Base-by-base conservation (phyloP, 2,888 invertebrate species). In the Adelognathus sp. region DNA sequence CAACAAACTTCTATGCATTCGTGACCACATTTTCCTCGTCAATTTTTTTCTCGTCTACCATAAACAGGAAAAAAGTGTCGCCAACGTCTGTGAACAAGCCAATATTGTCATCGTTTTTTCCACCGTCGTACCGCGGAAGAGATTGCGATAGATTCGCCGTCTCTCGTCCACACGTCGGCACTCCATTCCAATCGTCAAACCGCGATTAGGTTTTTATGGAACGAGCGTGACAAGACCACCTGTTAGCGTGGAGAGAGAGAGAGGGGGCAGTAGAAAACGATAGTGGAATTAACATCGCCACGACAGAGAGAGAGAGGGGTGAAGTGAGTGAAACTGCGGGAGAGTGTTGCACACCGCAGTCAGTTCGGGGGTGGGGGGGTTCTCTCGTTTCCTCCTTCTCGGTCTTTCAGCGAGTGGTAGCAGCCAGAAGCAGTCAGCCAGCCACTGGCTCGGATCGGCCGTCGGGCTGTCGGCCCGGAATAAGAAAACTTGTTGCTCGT, bases 401-500 rank as follows among this genome's bases (percentile, higher is more conserved):
- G 27, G 54, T 52, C 24, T 54, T 67, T 54, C 66, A 67, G 52
- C 39, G 16, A 52, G 46, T 46, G 24, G 46, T 46, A 46, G 21
- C 46, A 9, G 21, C 46, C 18, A 18, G 9, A 46, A 46, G 46
- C 46, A 24, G n/a, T 33, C 63, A 44, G 24, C 24, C 44, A 21
- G 64, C 31, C 61, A 63, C 11, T 11, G 4, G 56, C 63, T 58
- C 39, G 46, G 72, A 79, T 79, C 61, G 75, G 61, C 58, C 66
- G 79, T 72, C 75, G 75, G 44, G 78, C 76, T 79, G 79, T 80
- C 80, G 84, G 81, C 79, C 63, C 74, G 83, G 84, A 87, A 87
- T 88, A 88, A 89, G 89, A 88, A 88, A 87, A 90, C 90, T 90
- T 89, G 90, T 90, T 90, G 90, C 89, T 79, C 81, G 64, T 70